Conservation (phyloP, 1,140 invertebrate genomes). For the Drosophila kanapiae region DNA sequence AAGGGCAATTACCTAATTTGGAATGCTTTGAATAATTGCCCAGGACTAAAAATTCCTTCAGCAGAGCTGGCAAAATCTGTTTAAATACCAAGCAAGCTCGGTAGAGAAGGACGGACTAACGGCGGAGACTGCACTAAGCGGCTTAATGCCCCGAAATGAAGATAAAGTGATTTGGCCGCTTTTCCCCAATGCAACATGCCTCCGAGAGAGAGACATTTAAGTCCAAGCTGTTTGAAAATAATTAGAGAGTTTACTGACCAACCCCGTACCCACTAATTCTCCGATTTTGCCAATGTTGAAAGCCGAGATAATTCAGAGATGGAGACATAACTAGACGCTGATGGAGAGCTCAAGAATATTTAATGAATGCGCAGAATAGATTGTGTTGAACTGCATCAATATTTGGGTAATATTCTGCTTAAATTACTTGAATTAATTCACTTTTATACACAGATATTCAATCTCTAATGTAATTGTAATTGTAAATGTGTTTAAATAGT, state of each 20-base stretch:
- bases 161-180: slow-evolving; percentile 70
- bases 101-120: neutral
- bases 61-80: slow-evolving; percentile 51
- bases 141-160: slow-evolving; percentile 78
- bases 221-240: slow-evolving; percentile 79
- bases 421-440: neutral
- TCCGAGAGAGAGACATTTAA: slow-evolving; percentile 51
- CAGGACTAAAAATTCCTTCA: slow-evolving; percentile 16
- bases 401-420: neutral
- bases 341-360: slow-evolving; percentile 23
- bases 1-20: slow-evolving; percentile 84
- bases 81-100: slow-evolving; percentile 33
- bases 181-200: slow-evolving; percentile 47
- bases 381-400: neutral
- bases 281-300: slow-evolving; percentile 22
- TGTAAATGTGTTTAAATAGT: no score
- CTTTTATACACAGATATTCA: neutral
- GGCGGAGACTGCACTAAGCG: slow-evolving; percentile 71
- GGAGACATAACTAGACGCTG: slow-evolving; percentile 10
- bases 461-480: neutral
- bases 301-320: slow-evolving; percentile 15
- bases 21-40: slow-evolving; percentile 80
- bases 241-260: slow-evolving; percentile 78
- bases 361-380: neutral
- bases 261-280: slow-evolving; percentile 3